These are phyloP conservation scores for Syngnathus acus DNA, from an alignment of 2,797 vertebrate species.

Conservation along the genomic window DNA sequence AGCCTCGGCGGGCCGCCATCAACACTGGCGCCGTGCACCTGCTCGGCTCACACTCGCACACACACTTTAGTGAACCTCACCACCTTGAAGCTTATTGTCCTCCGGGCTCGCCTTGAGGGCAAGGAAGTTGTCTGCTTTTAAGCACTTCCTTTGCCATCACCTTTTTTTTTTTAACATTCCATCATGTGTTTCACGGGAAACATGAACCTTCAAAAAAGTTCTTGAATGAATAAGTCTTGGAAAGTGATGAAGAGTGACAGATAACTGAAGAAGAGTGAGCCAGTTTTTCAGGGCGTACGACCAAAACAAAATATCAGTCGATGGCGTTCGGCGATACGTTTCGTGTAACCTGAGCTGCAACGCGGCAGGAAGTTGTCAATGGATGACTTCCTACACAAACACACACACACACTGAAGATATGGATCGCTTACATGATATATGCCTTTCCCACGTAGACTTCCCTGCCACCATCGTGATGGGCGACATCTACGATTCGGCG, in stretches of 20 bases:
- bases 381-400: neutral
- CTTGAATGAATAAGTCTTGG: neutral
- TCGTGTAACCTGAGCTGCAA: neutral
- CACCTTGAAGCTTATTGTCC: neutral
- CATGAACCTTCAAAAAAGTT: neutral
- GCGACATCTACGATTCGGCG: constrained; percentile 91
- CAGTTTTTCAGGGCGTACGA: neutral
- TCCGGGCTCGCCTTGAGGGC: neutral
- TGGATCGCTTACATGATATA: neutral
- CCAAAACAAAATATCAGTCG: too few relatives aligned
- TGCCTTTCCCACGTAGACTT: constrained; percentile 17
- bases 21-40: neutral
- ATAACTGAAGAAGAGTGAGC: neutral
- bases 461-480: constrained; percentile 73
- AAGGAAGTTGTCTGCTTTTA: neutral
- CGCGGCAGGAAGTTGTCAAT: neutral
- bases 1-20: constrained; percentile 1
- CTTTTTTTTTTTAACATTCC: neutral
- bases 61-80: neutral
- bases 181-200: neutral
- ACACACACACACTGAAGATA: neutral
- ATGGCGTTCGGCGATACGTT: neutral
- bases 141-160: neutral
- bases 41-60: neutral
- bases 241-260: neutral